These are phyloP conservation scores for Alaudala cheleensis DNA, from an alignment of 2,113 vertebrate genomes.

Conservation along the genomic window DNA sequence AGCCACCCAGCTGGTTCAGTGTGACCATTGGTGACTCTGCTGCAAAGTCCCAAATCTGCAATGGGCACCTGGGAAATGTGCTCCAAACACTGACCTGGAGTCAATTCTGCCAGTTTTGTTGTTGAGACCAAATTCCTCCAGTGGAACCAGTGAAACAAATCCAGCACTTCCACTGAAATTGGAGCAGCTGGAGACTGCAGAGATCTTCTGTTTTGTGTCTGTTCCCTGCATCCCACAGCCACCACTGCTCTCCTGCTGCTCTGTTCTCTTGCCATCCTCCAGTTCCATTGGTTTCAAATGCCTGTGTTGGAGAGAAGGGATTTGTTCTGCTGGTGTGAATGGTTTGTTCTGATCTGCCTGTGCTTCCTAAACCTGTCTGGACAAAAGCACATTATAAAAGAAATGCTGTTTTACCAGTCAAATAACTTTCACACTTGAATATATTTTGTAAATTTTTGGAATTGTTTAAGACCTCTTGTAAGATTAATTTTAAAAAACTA, in stretches of 20 bases:
- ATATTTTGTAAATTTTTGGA: conserved; percentile 54
- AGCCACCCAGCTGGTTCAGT: background rate
- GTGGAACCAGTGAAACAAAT: background rate
- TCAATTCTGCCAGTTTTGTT: background rate
- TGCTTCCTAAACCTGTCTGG: background rate
- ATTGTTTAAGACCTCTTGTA: conserved; percentile 36
- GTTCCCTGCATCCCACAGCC: background rate
- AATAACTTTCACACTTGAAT: conserved; percentile 29
- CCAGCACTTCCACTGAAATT: background rate
- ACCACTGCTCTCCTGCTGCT: background rate
- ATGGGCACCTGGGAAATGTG: background rate
- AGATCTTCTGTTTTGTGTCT: background rate
- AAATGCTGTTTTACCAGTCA: conserved; percentile 30
- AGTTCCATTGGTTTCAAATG: background rate
- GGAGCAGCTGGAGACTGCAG: background rate
- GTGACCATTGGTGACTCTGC: background rate
- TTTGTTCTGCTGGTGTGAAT: background rate
- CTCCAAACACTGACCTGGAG: background rate
- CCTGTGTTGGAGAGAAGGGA: background rate
- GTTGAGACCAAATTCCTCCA: background rate
- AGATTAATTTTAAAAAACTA: background rate
- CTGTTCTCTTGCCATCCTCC: background rate
- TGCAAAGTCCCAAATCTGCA: background rate
- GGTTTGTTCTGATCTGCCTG: background rate
- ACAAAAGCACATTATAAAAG: conserved; percentile 7